These are phyloP conservation scores for Capitella teleta DNA, from an alignment of 1,140 invertebrate genomes.

Conservation along the genomic window DNA sequence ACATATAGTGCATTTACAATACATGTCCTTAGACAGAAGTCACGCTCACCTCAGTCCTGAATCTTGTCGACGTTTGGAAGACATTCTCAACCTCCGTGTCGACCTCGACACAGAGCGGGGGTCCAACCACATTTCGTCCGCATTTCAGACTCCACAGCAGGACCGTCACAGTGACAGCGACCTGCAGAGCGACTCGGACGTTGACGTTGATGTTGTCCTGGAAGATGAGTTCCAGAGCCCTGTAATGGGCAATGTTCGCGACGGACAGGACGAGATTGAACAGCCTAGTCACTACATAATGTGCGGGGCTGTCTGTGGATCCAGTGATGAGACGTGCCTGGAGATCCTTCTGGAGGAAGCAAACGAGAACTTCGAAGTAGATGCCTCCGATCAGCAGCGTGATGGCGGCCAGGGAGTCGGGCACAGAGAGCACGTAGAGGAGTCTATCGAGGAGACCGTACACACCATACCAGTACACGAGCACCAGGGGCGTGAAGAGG, in stretches of 20 bases:
- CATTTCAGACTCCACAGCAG: background rate
- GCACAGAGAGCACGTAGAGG: background rate
- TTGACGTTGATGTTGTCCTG: background rate
- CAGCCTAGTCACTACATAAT: background rate
- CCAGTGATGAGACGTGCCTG: background rate
- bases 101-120: background rate
- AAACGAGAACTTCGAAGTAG: no score
- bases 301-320: background rate
- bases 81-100: background rate
- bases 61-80: background rate
- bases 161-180: background rate
- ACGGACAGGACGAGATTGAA: constrained; percentile 2
- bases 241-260: constrained; percentile 8
- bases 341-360: constrained; percentile 6
- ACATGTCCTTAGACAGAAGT: no score
- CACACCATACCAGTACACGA: constrained; percentile 4
- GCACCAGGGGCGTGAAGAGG: constrained; percentile 9
- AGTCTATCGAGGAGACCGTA: background rate
- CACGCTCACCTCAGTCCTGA: background rate
- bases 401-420: constrained; percentile 1
- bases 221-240: constrained; percentile 1
- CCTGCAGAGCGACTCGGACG: background rate
- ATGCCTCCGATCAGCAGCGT: constrained; percentile 3
- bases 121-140: background rate
- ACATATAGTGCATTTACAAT: no score